Base-by-base conservation (phyloP, 2,797 vertebrate species). In the Triplophysa yarkandensis region DNA sequence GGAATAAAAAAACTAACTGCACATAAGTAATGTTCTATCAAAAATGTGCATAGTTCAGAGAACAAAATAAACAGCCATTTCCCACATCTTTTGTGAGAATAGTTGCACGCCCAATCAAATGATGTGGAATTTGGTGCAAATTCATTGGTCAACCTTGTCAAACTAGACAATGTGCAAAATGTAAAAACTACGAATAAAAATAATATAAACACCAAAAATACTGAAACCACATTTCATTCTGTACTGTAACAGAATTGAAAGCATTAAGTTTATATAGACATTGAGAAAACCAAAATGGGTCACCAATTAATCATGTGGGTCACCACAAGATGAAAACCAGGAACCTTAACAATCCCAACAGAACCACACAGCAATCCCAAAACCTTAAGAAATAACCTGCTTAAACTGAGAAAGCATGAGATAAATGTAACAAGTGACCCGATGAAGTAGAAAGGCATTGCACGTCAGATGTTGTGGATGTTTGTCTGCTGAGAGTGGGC, bases 401-500 rank as follows among this genome's bases (percentile, higher is more conserved):
- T 27, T n/a, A 58, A 44, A 58, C 6, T 8, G 43, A 48, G 30
- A n/a, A 44, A n/a, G 2, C 41, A 63, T 76, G 78, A 72, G 48
- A 67, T 67, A 28, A 63, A 55, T 70, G 30, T 41, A 46, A 71
- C 28, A 44, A 68, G 63, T 68, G 21, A 43, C 16, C 14, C 4
- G 14, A 17, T 44, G 43, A 30, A 61, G 69, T 54, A 44, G 81
- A 62, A n/a, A 9, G 79, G 71, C 50, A 65, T 25, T n/a, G 23
- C 19, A 23, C 9, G 66, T 60, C 71, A 81, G 77, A 79, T 71
- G 72, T 65, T 55, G 68, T 65, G 62, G 75, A 54, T 52, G 80
- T 76, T 80, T 79, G 52, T 80, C 71, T 77, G n/a, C 8, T 64
- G n/a, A 70, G 76, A 54, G 67, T 64, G 70, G 66, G 39, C 57